A percentile compares a stretch with the other conserved stretches of the same genome.
phyloP scores from a whole-genome alignment of 2,797 vertebrate species.

The Perodicticus potto region DNA sequence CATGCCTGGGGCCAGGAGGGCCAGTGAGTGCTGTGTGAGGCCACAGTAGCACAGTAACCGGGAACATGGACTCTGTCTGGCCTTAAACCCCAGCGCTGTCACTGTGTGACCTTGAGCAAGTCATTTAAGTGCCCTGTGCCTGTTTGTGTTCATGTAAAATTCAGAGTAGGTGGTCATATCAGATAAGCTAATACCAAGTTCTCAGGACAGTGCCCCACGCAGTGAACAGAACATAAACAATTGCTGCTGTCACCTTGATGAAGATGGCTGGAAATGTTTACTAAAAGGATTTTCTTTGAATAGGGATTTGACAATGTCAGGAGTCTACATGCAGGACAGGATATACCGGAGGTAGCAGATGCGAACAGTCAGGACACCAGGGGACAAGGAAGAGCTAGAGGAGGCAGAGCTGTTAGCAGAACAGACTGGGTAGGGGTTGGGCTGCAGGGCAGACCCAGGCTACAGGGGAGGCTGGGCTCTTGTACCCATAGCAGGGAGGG shows the following conservation, averaged over 20 bases:
- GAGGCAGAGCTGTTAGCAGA: neutral
- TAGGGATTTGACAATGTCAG: neutral
- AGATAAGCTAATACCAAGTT: neutral
- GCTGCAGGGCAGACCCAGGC: neutral
- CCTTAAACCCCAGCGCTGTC: neutral
- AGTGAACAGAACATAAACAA: neutral
- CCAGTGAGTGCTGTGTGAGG: accelerated
- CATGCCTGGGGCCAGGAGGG: neutral
- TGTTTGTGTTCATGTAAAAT: neutral
- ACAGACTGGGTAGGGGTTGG: neutral
- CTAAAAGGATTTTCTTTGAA: neutral
- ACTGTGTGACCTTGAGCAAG: neutral
- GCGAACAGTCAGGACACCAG: neutral
- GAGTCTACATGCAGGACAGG: neutral
- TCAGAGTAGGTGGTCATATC: neutral
- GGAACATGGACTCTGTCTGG: neutral
- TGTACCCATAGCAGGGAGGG: no score
- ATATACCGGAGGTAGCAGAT: neutral
- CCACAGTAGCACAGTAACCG: neutral
- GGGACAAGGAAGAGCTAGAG: neutral
- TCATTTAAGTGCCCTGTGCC: neutral
- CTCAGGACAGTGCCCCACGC: neutral
- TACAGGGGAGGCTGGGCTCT: neutral
- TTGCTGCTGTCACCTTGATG: neutral
- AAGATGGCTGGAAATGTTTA: neutral